These are phyloP conservation scores for Coelogynopora nodosa DNA, from an alignment of 2,888 invertebrate species.

Conservation along the genomic window DNA sequence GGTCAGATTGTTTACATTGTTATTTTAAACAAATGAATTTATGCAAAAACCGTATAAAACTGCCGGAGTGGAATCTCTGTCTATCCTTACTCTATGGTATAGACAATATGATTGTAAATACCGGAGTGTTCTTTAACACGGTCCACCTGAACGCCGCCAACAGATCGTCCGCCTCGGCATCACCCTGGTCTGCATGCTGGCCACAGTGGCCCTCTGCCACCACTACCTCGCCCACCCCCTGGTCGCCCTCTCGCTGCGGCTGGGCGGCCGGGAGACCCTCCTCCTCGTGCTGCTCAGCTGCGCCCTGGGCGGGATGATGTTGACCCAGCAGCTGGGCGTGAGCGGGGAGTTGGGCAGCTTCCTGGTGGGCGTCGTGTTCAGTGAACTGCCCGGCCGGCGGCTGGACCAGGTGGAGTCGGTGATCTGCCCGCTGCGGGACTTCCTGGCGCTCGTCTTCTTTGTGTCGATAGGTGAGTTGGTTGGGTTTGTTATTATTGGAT, in stretches of 20 bases:
- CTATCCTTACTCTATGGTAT: no score
- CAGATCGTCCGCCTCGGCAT: background rate
- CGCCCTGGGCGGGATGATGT: constrained; percentile 36
- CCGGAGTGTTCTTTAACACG: background rate
- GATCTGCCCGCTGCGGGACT: constrained; percentile 50
- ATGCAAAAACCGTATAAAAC: no score
- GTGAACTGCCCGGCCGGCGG: constrained; percentile 48
- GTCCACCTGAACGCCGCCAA: background rate
- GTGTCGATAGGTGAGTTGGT: constrained; percentile 51
- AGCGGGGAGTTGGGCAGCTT: constrained; percentile 53
- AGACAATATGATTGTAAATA: no score
- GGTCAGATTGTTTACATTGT: no score
- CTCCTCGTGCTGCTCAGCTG: background rate
- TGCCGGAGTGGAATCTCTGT: no score
- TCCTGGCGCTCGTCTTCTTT: constrained; percentile 51
- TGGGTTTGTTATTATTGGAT: no score
- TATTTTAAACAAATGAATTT: no score
- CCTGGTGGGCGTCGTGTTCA: constrained; percentile 50
- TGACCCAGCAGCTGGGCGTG: constrained; percentile 49
- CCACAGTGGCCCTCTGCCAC: background rate
- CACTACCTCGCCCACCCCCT: background rate
- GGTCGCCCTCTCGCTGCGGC: background rate
- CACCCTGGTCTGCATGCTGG: background rate
- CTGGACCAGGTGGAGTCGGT: constrained; percentile 48
- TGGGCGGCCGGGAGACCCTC: background rate